phyloP scores from a whole-genome alignment of 2,113 vertebrate genomes.

The Sclerurus mexicanus region DNA sequence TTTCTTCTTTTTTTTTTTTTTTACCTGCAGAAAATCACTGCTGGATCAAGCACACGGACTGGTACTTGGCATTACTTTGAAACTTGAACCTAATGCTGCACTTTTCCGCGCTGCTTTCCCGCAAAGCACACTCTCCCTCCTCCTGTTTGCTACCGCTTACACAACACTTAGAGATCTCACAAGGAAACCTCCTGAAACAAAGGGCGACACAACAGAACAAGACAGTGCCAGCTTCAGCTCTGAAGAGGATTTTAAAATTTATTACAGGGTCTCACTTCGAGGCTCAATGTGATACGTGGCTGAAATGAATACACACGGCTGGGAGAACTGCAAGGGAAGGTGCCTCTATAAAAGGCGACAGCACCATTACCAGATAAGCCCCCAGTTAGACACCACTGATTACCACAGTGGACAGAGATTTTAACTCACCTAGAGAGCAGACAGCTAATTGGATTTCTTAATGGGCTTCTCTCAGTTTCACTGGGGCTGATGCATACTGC shows the following conservation, averaged over 20 bases:
- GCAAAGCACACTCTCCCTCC: background rate
- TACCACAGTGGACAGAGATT: background rate
- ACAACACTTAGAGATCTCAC: background rate
- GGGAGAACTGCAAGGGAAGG: background rate
- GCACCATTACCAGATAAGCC: background rate
- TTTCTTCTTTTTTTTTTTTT: background rate
- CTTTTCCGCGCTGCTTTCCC: background rate
- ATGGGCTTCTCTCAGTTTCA: slow-evolving; percentile 22
- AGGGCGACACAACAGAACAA: background rate
- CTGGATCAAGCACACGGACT: background rate
- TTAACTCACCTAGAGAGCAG: slow-evolving; percentile 10
- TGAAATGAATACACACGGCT: background rate
- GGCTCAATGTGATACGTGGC: background rate
- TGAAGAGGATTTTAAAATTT: slow-evolving; percentile 26
- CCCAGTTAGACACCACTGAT: background rate
- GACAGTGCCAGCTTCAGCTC: background rate
- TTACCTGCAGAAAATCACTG: background rate
- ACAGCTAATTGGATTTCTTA: slow-evolving; percentile 21
- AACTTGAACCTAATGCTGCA: background rate
- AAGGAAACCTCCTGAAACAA: background rate
- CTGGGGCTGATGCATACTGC: background rate
- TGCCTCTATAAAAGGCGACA: background rate
- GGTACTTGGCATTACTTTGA: background rate
- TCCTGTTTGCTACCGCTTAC: background rate
- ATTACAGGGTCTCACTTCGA: background rate